Evolutionary conservation across 2,888 invertebrate species (phyloP).

Genomic region (Eupithecia vulgata): DNA sequence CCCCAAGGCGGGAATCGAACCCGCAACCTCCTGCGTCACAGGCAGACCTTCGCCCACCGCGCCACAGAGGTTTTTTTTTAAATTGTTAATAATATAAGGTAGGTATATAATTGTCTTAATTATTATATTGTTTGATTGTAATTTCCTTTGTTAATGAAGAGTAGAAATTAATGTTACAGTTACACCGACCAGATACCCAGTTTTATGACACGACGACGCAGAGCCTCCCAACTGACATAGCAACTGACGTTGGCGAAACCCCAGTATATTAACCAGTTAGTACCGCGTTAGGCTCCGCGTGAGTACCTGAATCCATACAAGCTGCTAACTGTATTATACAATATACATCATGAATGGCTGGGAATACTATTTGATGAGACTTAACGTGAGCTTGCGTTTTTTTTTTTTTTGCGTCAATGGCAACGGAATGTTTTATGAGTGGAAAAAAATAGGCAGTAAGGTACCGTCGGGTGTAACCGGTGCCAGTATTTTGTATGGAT

Average conservation of each 20-base stretch:
- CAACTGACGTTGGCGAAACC: background rate
- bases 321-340: conserved; percentile 47
- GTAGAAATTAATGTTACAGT: too few relatives aligned
- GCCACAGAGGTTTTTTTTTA: too few relatives aligned
- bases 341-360: conserved; percentile 50
- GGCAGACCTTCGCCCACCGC: too few relatives aligned
- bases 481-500: background rate
- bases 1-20: too few relatives aligned
- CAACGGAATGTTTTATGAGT: background rate
- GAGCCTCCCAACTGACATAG: too few relatives aligned
- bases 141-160: too few relatives aligned
- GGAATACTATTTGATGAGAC: conserved; percentile 11
- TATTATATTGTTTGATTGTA: too few relatives aligned
- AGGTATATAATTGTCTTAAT: too few relatives aligned
- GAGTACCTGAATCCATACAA: conserved; percentile 55
- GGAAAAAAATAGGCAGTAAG: background rate
- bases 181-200: too few relatives aligned
- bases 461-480: background rate
- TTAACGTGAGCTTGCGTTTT: background rate
- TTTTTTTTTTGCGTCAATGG: background rate
- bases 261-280: conserved; percentile 20
- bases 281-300: conserved; percentile 39
- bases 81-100: too few relatives aligned
- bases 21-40: too few relatives aligned
- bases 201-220: too few relatives aligned